phyloP scores from a whole-genome alignment of 2,797 vertebrate genomes.

The Gymnothorax reevesii region DNA sequence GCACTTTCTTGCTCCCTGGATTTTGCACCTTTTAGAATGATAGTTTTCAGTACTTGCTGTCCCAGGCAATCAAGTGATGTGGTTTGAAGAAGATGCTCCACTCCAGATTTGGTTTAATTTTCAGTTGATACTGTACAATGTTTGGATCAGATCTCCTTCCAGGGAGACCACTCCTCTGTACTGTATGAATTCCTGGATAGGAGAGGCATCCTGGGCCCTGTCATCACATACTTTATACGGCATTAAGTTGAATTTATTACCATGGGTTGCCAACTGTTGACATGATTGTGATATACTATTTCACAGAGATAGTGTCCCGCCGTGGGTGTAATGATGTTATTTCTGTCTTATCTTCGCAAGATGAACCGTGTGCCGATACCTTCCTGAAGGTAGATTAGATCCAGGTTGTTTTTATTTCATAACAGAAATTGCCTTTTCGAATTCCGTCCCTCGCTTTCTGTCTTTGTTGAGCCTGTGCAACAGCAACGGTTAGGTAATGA shows the following conservation, averaged over 20 bases:
- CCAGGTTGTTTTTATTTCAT: constrained; percentile 52
- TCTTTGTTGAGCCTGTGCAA: constrained; percentile 15
- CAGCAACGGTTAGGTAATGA: constrained; percentile 21
- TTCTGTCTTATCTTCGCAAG: constrained; percentile 68
- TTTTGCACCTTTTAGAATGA: no score
- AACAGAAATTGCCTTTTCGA: constrained; percentile 33
- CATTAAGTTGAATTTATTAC: constrained; percentile 73
- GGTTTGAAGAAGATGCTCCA: background rate
- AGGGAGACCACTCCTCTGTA: background rate
- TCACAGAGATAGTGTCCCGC: constrained; percentile 70
- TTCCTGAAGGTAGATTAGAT: constrained; percentile 51
- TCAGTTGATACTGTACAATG: background rate
- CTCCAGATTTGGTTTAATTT: background rate
- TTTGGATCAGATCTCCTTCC: background rate
- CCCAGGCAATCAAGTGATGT: background rate
- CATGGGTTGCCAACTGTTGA: constrained; percentile 71
- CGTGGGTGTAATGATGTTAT: constrained; percentile 73
- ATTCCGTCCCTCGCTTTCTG: constrained; percentile 30
- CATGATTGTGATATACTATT: constrained; percentile 72
- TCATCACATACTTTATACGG: constrained; percentile 53
- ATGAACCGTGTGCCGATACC: constrained; percentile 62
- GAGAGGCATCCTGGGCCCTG: constrained; percentile 36
- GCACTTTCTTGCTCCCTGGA: no score
- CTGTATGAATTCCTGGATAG: background rate
- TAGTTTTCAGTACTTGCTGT: background rate